Percentiles rank a stretch among this genome's conserved stretches.
These are phyloP conservation scores for Mesocricetus auratus DNA, from an alignment of 2,113 vertebrate genomes.

Conservation along the genomic window DNA sequence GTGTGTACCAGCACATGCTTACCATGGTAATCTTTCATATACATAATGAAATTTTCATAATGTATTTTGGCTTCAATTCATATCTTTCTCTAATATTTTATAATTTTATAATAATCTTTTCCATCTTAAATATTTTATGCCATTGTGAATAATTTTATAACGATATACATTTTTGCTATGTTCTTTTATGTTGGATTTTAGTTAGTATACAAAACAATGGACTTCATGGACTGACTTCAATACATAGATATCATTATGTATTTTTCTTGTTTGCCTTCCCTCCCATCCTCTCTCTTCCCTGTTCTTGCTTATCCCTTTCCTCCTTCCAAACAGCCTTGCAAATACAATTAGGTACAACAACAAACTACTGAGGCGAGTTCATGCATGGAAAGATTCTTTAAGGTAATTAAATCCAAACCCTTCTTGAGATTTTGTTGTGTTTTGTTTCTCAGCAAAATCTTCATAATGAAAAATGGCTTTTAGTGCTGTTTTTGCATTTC, in stretches of 20 bases:
- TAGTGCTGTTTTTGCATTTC: neutral
- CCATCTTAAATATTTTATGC: neutral
- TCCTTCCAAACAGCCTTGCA: neutral
- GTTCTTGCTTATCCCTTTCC: neutral
- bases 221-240: neutral
- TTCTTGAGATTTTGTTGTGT: neutral
- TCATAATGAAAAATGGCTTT: neutral
- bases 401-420: neutral
- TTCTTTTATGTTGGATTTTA: neutral
- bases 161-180: neutral
- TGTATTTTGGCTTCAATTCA: neutral
- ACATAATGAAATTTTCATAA: neutral
- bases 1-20: neutral
- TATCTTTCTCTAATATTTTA: neutral
- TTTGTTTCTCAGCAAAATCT: neutral
- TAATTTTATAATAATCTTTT: neutral
- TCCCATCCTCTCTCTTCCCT: neutral
- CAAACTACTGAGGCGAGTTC: neutral
- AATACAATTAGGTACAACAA: neutral
- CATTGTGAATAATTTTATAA: neutral
- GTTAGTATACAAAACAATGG: neutral
- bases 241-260: neutral
- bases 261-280: neutral
- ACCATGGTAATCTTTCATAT: neutral
- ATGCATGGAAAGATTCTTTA: slow-evolving; percentile 23